A percentile compares a stretch with the other conserved stretches of the same genome.
These are phyloP conservation scores for Tinea pellionella DNA, from an alignment of 2,888 invertebrate species.

Conservation along the genomic window DNA sequence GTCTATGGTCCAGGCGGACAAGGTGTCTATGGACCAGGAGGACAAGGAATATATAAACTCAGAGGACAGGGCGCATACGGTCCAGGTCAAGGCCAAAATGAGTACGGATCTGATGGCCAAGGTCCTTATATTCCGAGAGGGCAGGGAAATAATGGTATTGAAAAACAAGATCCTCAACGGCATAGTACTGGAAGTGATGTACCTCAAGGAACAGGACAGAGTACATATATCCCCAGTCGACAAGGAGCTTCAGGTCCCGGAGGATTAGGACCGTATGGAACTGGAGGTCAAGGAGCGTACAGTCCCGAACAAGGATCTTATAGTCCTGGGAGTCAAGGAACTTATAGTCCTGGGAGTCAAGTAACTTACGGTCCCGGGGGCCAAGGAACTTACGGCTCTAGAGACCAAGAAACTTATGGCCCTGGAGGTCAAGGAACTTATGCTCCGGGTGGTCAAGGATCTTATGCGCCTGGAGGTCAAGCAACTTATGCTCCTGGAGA, in stretches of 20 bases:
- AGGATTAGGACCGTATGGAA: too few relatives aligned
- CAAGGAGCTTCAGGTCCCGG: neutral
- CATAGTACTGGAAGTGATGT: neutral
- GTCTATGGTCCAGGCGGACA: slow-evolving; percentile 11
- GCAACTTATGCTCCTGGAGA: neutral
- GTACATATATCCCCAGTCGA: neutral
- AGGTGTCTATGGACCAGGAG: slow-evolving; percentile 13
- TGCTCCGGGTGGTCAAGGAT: neutral
- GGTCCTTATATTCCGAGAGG: neutral
- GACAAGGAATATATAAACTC: slow-evolving; percentile 11
- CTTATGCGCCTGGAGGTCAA: neutral
- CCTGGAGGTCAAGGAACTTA: slow-evolving; percentile 10
- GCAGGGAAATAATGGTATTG: neutral
- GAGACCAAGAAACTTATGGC: slow-evolving; percentile 5
- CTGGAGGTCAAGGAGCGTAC: neutral
- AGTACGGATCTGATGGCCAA: neutral
- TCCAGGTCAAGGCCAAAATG: neutral
- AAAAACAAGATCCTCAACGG: neutral
- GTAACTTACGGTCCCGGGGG: slow-evolving; percentile 2
- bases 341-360: slow-evolving; percentile 3
- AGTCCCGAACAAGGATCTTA: slow-evolving; percentile 13
- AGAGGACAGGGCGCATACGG: neutral
- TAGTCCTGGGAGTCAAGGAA: slow-evolving; percentile 7
- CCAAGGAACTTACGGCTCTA: neutral
- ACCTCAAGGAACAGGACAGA: neutral